Base-by-base conservation (phyloP, 2,888 invertebrate species). In the Meloe dianella region DNA sequence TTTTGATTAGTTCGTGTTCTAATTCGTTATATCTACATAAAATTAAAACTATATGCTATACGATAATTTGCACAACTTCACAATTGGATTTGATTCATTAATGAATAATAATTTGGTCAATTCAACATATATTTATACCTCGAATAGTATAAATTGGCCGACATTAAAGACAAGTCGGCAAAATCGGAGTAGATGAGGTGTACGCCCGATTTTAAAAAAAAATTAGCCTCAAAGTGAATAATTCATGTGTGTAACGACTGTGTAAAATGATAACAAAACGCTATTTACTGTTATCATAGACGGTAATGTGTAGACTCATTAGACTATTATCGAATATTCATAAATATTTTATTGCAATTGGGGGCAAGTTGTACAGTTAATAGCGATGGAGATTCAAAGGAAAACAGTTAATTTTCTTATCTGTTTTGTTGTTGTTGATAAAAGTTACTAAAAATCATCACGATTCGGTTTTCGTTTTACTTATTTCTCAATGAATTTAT, bases 261-360 rank as follows among this genome's bases (percentile, higher is more conserved):
- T 35, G 12, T 10, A 10, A 12, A 35, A 12, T 35, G 35, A 35
- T 35, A 35, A 27, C 27, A 35, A 35, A 35, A 35, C 41, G n/a
- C 41, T 41, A 41, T 41, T 41, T 41, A 17, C 4, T 41, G 41
- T 41, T 41, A 41, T 41, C 41, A 41, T 41, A 41, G 41, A 4
- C 17, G 4, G 17, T 7, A 17, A 41, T n/a, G 41, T 35, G 3
- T 41, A n/a, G 5, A 41, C 41, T 22, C 24, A 12, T 20, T 54
- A 24, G 14, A 54, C 54, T 54, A 32, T 38, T 59, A 35, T 59
- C 38, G 59, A 59, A 59, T 59, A 32, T 30, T 38, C n/a, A 59
- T 59, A 59, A 59, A 29, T 35, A 35, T 59, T 59, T 35, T 14
- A 10, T 22, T 32, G 30, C 30, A 30, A 58, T 30, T 58, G 29